phyloP scores from a whole-genome alignment of 2,888 invertebrate genomes.

The Leptopilina myrica region DNA sequence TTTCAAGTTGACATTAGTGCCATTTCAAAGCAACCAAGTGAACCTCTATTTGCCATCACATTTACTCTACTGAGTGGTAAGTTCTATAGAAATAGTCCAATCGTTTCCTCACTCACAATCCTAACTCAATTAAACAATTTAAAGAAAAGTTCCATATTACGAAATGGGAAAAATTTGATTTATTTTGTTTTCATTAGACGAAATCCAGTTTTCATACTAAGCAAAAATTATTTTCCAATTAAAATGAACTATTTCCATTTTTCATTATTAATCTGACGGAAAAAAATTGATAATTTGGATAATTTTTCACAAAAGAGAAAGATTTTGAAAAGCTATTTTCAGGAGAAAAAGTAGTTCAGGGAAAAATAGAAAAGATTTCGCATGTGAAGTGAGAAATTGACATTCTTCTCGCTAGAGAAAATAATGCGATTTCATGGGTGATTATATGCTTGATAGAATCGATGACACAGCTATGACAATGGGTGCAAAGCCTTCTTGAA shows the following conservation, averaged over 20 bases:
- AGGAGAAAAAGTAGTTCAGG: not conserved
- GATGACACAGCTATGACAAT: constrained; percentile 21
- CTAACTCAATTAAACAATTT: too few relatives aligned
- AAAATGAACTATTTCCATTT: too few relatives aligned
- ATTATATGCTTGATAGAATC: constrained; percentile 8
- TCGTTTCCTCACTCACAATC: not conserved
- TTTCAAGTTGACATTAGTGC: constrained; percentile 95
- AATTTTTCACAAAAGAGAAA: too few relatives aligned
- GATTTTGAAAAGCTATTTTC: too few relatives aligned
- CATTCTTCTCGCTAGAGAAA: not conserved
- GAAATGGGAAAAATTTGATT: not conserved
- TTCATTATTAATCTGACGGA: too few relatives aligned
- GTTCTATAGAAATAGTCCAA: constrained; percentile 50
- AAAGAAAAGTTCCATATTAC: not conserved
- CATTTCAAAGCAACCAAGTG: constrained; percentile 88
- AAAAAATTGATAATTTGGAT: too few relatives aligned
- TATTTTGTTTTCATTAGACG: too few relatives aligned
- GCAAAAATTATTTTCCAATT: too few relatives aligned
- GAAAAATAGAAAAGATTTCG: not conserved
- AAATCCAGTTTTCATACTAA: too few relatives aligned
- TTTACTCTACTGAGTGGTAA: constrained; percentile 95
- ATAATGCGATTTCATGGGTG: constrained; percentile 11
- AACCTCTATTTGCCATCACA: constrained; percentile 92
- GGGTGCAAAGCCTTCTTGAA: constrained; percentile 29
- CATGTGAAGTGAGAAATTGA: not conserved